These are phyloP conservation scores for Galagoides demidoff DNA, from an alignment of 2,797 vertebrate genomes.

Conservation along the genomic window DNA sequence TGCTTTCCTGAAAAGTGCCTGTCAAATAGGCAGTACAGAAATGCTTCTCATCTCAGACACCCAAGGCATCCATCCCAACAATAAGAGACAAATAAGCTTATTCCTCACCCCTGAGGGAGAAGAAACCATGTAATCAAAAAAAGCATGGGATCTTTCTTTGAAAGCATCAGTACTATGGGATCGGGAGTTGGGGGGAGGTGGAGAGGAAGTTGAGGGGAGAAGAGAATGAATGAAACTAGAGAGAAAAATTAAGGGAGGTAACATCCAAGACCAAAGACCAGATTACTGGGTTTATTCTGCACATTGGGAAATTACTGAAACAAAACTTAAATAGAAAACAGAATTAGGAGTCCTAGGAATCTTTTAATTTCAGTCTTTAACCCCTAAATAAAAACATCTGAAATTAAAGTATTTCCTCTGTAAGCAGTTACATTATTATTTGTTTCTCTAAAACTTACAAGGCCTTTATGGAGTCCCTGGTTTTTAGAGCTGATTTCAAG, in stretches of 20 bases:
- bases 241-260: conserved; percentile 22
- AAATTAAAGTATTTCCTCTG: conserved; percentile 41
- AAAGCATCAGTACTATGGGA: background rate
- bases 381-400: conserved; percentile 36
- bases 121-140: conserved; percentile 52
- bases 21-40: conserved; percentile 17
- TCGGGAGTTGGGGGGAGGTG: no score
- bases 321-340: conserved; percentile 31
- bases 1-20: conserved; percentile 40
- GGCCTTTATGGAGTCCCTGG: background rate
- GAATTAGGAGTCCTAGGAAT: conserved; percentile 7
- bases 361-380: conserved; percentile 54
- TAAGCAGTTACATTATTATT: background rate
- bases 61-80: background rate
- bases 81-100: conserved; percentile 51
- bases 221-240: conserved; percentile 14
- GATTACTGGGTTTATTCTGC: conserved; percentile 4
- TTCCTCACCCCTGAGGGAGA: background rate
- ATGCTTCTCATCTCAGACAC: background rate
- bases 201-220: no score
- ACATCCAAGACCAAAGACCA: conserved; percentile 46
- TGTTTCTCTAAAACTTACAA: conserved; percentile 30
- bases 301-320: conserved; percentile 47
- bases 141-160: background rate
- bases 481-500: conserved; percentile 42